A percentile compares a stretch with the other conserved stretches of the same genome.
These are phyloP conservation scores for Neotoxoptera formosana DNA, from an alignment of 1,140 invertebrate species.

Conservation along the genomic window DNA sequence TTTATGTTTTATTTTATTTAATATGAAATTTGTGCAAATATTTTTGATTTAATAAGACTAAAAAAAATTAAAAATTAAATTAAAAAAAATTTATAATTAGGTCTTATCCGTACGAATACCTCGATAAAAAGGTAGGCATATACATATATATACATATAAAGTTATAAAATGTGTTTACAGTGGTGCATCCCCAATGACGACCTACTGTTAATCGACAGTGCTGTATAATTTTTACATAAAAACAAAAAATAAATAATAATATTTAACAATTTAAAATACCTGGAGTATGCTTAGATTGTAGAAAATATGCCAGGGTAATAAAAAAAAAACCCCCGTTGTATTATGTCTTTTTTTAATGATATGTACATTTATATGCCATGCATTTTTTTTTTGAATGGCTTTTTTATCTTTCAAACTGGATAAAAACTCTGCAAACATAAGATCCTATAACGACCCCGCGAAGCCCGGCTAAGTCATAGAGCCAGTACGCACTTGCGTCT, in stretches of 20 bases:
- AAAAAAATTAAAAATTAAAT: too few species aligned
- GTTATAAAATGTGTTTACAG: not conserved
- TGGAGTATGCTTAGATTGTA: not conserved
- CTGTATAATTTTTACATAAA: conserved; percentile 2
- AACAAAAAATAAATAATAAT: not conserved
- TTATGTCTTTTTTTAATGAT: not conserved
- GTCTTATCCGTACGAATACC: not conserved
- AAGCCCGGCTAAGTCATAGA: not conserved
- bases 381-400: not conserved
- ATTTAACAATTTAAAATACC: not conserved
- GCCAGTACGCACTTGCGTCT: not conserved
- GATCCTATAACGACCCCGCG: too few species aligned
- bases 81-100: too few species aligned
- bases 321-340: not conserved
- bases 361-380: not conserved
- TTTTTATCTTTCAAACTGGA: not conserved
- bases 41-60: too few species aligned
- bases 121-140: not conserved
- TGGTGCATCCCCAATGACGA: not conserved
- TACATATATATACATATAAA: too few species aligned
- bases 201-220: not conserved
- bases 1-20: too few species aligned
- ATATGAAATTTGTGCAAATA: too few species aligned
- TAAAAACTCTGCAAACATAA: not conserved
- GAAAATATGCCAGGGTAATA: not conserved